Evolutionary conservation across 2,797 vertebrate genomes (phyloP).

Genomic region (Rhinogobio ventralis): DNA sequence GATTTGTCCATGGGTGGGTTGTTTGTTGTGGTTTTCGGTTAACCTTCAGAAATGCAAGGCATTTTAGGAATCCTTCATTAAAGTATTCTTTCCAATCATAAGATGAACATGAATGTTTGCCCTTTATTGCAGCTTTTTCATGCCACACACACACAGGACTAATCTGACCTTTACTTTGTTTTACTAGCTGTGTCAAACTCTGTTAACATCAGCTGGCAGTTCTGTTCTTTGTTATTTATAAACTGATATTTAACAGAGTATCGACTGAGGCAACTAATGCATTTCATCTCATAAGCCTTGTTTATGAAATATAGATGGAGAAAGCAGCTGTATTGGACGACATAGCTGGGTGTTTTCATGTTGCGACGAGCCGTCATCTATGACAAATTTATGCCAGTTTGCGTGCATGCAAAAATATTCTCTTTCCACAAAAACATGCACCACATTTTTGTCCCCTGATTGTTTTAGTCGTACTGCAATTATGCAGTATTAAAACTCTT

Average conservation of each 20-base stretch:
- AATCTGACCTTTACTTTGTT: constrained; percentile 1
- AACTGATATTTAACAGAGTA: constrained; percentile 30
- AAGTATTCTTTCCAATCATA: not conserved
- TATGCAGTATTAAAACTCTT: constrained; percentile 65
- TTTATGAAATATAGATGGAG: not conserved
- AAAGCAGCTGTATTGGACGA: not conserved
- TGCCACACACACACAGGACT: not conserved
- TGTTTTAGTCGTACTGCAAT: constrained; percentile 54
- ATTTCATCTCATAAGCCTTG: constrained; percentile 13
- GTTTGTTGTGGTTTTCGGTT: constrained; percentile 35
- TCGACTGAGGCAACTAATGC: constrained; percentile 1
- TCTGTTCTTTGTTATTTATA: constrained; percentile 24
- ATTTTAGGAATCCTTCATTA: constrained; percentile 21
- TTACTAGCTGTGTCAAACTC: not conserved
- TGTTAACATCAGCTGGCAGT: constrained; percentile 29
- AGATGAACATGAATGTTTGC: not conserved
- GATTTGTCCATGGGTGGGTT: constrained; percentile 19
- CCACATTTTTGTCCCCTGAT: constrained; percentile 18
- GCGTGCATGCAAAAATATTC: constrained; percentile 48
- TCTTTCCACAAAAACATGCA: constrained; percentile 9
- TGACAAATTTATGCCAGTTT: constrained; percentile 2
- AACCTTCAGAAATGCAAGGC: constrained; percentile 20
- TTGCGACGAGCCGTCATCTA: not conserved
- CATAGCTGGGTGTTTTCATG: not conserved
- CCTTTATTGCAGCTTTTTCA: constrained; percentile 7